Base-by-base conservation (phyloP, 2,888 invertebrate species). In the Cecidostiba fungosa region DNA sequence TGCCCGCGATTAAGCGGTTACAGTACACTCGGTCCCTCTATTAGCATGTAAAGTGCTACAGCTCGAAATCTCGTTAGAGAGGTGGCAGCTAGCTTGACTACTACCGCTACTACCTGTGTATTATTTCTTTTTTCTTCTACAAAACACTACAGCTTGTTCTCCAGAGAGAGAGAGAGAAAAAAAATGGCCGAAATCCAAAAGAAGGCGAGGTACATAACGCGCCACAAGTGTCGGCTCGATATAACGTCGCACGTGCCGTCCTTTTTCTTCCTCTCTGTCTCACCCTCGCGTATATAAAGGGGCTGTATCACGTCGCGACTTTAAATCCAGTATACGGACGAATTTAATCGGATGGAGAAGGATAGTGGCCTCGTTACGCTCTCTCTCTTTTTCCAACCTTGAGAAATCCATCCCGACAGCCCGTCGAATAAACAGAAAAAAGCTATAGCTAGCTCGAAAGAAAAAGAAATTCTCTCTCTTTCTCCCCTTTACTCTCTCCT, bases 191-290 rank as follows among this genome's bases (percentile, higher is more conserved):
- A 54, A n/a, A 54, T n/a, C 54, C 43, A 43, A 43, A 43, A 43
- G 8, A 36, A 36, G 12, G 54, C 54, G 54, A 19, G 54, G n/a
- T 12, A 12, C 2, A 43, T 43, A 43, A 43, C 54, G n/a, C 54
- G 54, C 54, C 54, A 54, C 54, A 54, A 54, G 54, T 54, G 54
- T 54, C n/a, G 54, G 54, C 43, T 43, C 43, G 54, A 19, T 54
- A 54, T 54, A 54, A n/a, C 54, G n/a, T 16, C 80, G 84, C 62
- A 82, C 85, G 54, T n/a, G 54, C 54, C n/a, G 19, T n/a, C n/a
- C 59, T 73, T 73, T 36, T 4, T 66, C 69, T 8, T 36, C 23
- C 23, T 59, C 59, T 59, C 59, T 59, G 5, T 59, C 59, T 59
- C 59, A 6, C n/a, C 23, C 23, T 19, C 10, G 59, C 8, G 2